Evolutionary conservation across 2,888 invertebrate species (phyloP), one percentile per base, ranked within the genome.

Genomic region (Lepas anatifera): DNA sequence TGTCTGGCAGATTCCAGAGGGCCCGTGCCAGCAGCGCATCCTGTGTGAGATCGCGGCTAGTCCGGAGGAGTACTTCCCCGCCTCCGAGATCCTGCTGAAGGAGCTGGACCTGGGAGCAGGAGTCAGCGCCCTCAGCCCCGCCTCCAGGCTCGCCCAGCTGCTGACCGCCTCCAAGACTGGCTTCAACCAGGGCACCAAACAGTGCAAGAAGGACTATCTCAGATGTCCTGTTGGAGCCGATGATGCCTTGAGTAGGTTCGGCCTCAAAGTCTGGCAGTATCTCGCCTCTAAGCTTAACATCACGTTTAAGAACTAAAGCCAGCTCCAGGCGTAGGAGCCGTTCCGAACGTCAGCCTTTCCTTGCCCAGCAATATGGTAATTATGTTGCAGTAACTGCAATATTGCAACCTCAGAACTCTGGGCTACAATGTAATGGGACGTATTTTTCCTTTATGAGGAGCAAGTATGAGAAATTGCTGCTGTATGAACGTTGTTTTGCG

Each of bases 1-100:
- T 10, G 22, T 7, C 11, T 13, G 29, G 11, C 58, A 71, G 71
- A 48, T 71, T 27, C 39, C 48, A 10, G 70, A 70, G 22, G 70
- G 70, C 18, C 64, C 52, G 41, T 71, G 71, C 46, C 70, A 66
- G 41, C 70, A 70, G 58, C 67, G 67, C 29, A 50, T 73, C 27
- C 69, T 73, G 41, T 72, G 73, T 64, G 71, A 73, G 58, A 37
- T 73, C 29, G 71, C 71, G 18, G 27, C 71, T 18, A 70, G 70
- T 29, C 68, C 73, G 3, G 58, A 71, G 25, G n/a, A 41, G 32
- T 73, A 68, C 69, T 69, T 66, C 35, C 72, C 73, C 32, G 67
- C 70, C 29, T 69, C 69, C 13, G 64, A 69, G 37, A 68, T 72
- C 35, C 71, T 72, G 48, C 41, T 68, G 41, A 70, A 68, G 52